A percentile compares a stretch with the other conserved stretches of the same genome.
Evolutionary conservation across 2,113 vertebrate genomes (phyloP).

Genomic region (Tauraco erythrolophus): DNA sequence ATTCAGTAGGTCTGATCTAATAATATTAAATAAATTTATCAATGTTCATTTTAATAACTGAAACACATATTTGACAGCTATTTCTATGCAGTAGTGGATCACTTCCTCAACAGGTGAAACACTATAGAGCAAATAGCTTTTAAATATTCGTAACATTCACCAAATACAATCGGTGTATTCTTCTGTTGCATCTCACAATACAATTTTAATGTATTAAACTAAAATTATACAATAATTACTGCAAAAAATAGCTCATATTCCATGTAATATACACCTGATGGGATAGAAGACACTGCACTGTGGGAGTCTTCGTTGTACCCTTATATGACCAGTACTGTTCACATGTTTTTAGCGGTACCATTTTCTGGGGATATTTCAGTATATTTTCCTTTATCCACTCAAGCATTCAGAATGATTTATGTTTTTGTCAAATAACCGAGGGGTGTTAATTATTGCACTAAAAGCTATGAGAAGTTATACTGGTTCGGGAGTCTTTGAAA

Average conservation of each 20-base stretch:
- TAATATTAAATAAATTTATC: no score
- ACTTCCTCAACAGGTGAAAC: background rate
- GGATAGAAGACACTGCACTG: rapidly evolving
- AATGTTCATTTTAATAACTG: no score
- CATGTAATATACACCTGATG: background rate
- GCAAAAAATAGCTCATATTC: background rate
- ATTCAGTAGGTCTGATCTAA: no score
- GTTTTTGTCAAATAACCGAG: background rate
- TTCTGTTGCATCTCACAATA: background rate
- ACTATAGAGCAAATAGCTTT: background rate
- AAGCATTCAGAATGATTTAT: background rate
- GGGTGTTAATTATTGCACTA: background rate
- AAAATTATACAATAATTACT: background rate
- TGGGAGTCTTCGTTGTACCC: background rate
- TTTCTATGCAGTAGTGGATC: background rate
- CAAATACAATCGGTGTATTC: background rate
- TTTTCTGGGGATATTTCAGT: background rate
- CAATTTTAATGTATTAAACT: background rate
- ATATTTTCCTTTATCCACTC: background rate
- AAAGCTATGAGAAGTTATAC: background rate
- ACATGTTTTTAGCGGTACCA: background rate
- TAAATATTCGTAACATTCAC: background rate
- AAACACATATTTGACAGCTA: background rate
- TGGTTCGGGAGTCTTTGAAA: background rate
- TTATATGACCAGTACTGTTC: background rate